A percentile compares a stretch with the other conserved stretches of the same genome.
These are phyloP conservation scores for Callorhinus ursinus DNA, from an alignment of 2,113 vertebrate species.

Conservation along the genomic window DNA sequence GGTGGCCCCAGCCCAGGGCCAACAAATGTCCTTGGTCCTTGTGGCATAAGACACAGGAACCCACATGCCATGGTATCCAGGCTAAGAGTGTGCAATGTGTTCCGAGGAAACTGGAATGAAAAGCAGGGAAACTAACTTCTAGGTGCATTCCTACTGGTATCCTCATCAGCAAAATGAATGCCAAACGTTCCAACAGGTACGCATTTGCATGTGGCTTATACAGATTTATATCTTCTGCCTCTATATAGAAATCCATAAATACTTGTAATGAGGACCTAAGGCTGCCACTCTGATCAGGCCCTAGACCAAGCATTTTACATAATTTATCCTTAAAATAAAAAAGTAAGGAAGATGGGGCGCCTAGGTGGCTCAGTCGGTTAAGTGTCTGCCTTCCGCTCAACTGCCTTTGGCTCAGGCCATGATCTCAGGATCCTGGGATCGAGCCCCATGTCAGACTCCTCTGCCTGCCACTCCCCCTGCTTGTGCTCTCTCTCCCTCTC, in stretches of 20 bases:
- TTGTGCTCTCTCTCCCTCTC: too few relatives aligned
- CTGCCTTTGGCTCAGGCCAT: too few relatives aligned
- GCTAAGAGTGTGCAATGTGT: rapidly evolving
- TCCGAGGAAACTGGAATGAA: neutral
- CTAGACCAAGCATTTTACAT: too few relatives aligned
- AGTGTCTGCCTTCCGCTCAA: too few relatives aligned
- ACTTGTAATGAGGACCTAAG: neutral
- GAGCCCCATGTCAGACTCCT: too few relatives aligned
- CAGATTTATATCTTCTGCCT: rapidly evolving
- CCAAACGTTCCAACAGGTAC: too few relatives aligned
- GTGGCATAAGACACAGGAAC: neutral
- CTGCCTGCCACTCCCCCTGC: too few relatives aligned
- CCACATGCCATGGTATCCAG: rapidly evolving
- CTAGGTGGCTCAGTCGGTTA: too few relatives aligned
- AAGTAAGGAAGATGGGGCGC: too few relatives aligned
- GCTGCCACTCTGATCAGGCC: neutral
- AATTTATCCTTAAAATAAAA: neutral
- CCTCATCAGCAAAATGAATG: neutral
- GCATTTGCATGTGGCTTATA: neutral
- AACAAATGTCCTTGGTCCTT: neutral
- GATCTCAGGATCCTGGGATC: too few relatives aligned
- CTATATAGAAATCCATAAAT: neutral
- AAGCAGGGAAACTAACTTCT: too few relatives aligned
- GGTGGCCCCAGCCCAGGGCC: rapidly evolving
- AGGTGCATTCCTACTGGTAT: rapidly evolving